Conservation (phyloP, 1,140 invertebrate genomes). For the Cherax destructor region DNA sequence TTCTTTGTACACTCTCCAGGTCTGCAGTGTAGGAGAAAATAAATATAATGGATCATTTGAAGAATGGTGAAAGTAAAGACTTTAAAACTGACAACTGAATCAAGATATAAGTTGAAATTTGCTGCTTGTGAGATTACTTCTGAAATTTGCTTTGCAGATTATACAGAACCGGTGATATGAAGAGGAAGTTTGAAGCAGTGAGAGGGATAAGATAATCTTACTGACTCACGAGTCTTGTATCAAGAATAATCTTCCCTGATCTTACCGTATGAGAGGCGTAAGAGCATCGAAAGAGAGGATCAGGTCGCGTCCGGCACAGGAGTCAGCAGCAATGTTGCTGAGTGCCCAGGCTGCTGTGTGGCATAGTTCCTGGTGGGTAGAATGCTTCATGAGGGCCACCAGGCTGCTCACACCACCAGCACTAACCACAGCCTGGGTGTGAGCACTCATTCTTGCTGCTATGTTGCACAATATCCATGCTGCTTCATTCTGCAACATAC, state of each 20-base stretch:
- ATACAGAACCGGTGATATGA: no score
- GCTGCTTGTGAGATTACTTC: no score
- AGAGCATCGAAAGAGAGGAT: not conserved
- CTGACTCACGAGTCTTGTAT: not conserved
- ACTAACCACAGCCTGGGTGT: not conserved
- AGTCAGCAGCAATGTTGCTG: not conserved
- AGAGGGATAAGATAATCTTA: not conserved
- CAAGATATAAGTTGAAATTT: no score
- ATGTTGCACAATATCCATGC: conserved; percentile 2
- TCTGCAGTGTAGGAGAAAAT: no score
- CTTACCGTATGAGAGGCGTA: not conserved
- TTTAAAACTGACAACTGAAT: no score
- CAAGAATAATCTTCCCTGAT: not conserved
- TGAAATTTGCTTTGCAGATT: no score
- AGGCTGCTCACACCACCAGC: not conserved
- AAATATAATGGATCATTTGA: no score
- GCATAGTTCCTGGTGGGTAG: not conserved
- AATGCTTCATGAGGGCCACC: not conserved
- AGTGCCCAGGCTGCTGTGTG: not conserved
- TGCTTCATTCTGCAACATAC: not conserved
- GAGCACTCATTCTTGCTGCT: not conserved
- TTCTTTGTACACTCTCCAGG: no score
- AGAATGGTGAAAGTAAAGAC: no score
- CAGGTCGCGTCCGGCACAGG: not conserved
- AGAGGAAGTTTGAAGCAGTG: not conserved